A percentile compares a stretch with the other conserved stretches of the same genome.
phyloP scores from a whole-genome alignment of 1,140 invertebrate species.

The Orchestia grillus region DNA sequence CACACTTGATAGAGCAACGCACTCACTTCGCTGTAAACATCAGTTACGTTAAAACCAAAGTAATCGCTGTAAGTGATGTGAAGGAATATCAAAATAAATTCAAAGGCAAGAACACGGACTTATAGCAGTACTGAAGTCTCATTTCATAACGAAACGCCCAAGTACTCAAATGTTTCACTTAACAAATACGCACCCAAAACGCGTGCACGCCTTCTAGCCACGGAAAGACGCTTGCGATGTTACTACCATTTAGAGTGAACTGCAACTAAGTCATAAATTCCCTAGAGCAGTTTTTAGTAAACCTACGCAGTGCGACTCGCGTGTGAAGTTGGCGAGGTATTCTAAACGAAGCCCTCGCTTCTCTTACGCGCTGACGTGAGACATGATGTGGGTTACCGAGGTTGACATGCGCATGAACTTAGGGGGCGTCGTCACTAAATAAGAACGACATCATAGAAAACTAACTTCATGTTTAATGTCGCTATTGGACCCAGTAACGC shows the following conservation, averaged over 20 bases:
- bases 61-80: too few relatives aligned
- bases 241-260: not conserved
- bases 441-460: not conserved
- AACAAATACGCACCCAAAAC: too few relatives aligned
- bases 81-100: too few relatives aligned
- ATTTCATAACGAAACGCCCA: too few relatives aligned
- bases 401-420: not conserved
- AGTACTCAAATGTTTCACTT: too few relatives aligned
- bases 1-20: too few relatives aligned
- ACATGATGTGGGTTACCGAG: not conserved
- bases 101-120: too few relatives aligned
- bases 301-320: not conserved
- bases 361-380: not conserved
- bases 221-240: too few relatives aligned
- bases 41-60: too few relatives aligned
- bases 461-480: not conserved
- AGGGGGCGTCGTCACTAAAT: not conserved
- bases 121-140: too few relatives aligned
- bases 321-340: not conserved
- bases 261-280: not conserved
- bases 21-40: too few relatives aligned
- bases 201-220: too few relatives aligned
- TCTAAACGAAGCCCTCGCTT: not conserved
- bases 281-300: not conserved
- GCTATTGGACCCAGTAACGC: not conserved